Conservation (phyloP, 2,888 invertebrate species). For the Allacma fusca region DNA sequence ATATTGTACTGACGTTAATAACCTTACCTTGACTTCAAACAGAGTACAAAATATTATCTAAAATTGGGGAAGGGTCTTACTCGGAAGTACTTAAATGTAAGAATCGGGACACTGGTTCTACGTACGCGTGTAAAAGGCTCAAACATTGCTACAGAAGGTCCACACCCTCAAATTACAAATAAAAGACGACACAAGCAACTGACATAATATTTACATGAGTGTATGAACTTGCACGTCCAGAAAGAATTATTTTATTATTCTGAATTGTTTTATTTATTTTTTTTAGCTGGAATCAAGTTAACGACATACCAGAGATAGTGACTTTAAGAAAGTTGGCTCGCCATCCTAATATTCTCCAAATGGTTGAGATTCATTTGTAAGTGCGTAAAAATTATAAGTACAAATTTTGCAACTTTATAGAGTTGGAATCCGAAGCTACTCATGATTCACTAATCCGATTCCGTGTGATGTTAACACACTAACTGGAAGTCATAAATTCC, state of each 20-base stretch:
- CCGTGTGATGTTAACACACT: too few relatives aligned
- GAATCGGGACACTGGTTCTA: conserved; percentile 68
- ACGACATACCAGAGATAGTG: conserved; percentile 70
- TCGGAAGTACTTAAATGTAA: conserved; percentile 75
- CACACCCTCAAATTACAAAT: neutral
- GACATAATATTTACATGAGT: neutral
- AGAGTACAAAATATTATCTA: conserved; percentile 72
- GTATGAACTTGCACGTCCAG: neutral
- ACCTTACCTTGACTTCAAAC: conserved; percentile 51
- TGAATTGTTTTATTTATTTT: neutral
- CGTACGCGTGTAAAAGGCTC: conserved; percentile 72
- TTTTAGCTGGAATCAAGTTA: conserved; percentile 66
- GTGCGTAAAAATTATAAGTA: too few relatives aligned
- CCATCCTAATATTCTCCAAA: conserved; percentile 72
- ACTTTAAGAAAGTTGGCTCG: conserved; percentile 70
- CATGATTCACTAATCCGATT: too few relatives aligned
- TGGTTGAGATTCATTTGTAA: conserved; percentile 73
- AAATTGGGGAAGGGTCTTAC: conserved; percentile 76
- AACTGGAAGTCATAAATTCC: too few relatives aligned
- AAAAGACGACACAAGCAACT: neutral
- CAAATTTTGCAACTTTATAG: too few relatives aligned
- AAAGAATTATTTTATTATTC: neutral
- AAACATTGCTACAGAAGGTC: conserved; percentile 71
- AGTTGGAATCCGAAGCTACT: too few relatives aligned
- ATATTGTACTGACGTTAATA: neutral